phyloP scores from a whole-genome alignment of 2,113 vertebrate species.

The Pyxicephalus adspersus region DNA sequence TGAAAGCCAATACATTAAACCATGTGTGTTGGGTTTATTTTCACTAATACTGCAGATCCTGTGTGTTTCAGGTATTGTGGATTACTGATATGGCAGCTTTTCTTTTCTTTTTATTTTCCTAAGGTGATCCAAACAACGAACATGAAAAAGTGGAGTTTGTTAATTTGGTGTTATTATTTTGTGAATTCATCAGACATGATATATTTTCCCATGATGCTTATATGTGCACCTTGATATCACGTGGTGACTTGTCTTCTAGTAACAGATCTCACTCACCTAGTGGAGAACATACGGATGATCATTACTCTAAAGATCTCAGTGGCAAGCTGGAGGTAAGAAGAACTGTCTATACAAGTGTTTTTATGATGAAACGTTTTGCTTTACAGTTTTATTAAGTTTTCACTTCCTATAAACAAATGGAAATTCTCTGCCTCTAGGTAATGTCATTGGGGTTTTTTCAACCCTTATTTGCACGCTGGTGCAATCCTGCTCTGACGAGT shows the following conservation, averaged over 20 bases:
- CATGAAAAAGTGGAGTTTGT: slow-evolving; percentile 76
- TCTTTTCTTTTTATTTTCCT: background rate
- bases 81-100: background rate
- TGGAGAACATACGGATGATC: slow-evolving; percentile 65
- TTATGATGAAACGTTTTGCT: too few species aligned
- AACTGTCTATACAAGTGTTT: background rate
- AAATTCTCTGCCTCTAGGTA: too few species aligned
- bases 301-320: slow-evolving; percentile 66
- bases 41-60: too few species aligned
- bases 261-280: slow-evolving; percentile 62
- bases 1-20: too few species aligned
- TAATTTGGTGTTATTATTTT: slow-evolving; percentile 78
- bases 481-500: too few species aligned
- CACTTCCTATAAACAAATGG: too few species aligned
- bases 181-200: slow-evolving; percentile 75
- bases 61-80: too few species aligned
- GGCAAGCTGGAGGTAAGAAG: slow-evolving; percentile 69
- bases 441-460: too few species aligned
- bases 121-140: slow-evolving; percentile 74
- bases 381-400: too few species aligned
- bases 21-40: too few species aligned
- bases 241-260: slow-evolving; percentile 68
- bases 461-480: too few species aligned
- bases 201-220: slow-evolving; percentile 77
- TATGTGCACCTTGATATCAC: slow-evolving; percentile 79